A percentile compares a stretch with the other conserved stretches of the same genome.
Evolutionary conservation across 64 coral and sea anemone species (phyloP).

Genomic region (Hydrozoanthus tunicans): DNA sequence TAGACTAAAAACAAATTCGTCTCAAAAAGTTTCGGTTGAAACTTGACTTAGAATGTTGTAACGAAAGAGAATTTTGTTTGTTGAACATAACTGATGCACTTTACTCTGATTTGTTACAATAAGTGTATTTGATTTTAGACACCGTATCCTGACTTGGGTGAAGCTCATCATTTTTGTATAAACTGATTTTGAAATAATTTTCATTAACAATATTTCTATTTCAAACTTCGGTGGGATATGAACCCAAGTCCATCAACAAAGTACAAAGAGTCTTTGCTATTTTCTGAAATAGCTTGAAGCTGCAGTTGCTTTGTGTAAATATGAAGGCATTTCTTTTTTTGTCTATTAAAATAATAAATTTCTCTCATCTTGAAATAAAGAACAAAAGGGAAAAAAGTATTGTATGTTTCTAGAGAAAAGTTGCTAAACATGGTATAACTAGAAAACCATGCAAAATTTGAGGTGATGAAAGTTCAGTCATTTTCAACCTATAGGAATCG

Average conservation of each 20-base stretch:
- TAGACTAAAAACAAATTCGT: too few species aligned
- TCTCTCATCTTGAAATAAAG: slow-evolving; percentile 16
- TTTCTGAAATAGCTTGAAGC: slow-evolving; percentile 9
- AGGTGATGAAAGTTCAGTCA: not conserved
- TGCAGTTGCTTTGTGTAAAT: slow-evolving; percentile 15
- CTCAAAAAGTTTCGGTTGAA: too few species aligned
- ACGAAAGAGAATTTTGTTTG: slow-evolving; percentile 25
- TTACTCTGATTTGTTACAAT: slow-evolving; percentile 18
- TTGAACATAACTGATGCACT: slow-evolving; percentile 31
- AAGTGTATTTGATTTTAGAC: not conserved
- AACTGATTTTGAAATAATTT: slow-evolving; percentile 25
- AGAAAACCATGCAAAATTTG: not conserved
- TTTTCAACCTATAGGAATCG: not conserved
- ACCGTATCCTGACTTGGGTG: not conserved
- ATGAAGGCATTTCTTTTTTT: slow-evolving; percentile 25
- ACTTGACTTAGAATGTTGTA: slow-evolving; percentile 22
- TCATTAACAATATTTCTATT: slow-evolving; percentile 6
- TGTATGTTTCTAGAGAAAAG: not conserved
- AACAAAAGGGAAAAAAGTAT: slow-evolving; percentile 9
- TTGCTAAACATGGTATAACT: not conserved
- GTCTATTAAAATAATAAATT: slow-evolving; percentile 15
- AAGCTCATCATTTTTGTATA: slow-evolving; percentile 28
- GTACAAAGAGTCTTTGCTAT: not conserved
- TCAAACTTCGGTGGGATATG: slow-evolving; percentile 8
- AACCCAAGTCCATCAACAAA: not conserved